These are phyloP conservation scores for Physocephala rufipes DNA, from an alignment of 2,888 invertebrate genomes.

Conservation along the genomic window DNA sequence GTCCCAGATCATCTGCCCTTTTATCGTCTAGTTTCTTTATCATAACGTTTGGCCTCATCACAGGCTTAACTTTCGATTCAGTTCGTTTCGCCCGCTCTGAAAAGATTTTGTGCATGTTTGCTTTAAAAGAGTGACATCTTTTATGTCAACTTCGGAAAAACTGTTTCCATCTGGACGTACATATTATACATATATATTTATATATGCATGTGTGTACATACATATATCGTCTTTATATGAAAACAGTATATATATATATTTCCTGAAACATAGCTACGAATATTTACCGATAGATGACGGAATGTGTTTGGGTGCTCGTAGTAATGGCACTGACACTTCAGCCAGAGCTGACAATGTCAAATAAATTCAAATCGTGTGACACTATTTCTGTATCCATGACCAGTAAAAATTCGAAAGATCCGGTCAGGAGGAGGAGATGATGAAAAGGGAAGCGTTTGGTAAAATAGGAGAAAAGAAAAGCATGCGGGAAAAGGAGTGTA, in stretches of 20 bases:
- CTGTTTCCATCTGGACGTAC: neutral
- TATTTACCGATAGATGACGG: neutral
- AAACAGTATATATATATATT: neutral
- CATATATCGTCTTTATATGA: too few species aligned
- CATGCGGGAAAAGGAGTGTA: neutral
- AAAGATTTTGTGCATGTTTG: constrained; percentile 26
- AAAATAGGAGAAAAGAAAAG: neutral
- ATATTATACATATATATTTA: neutral
- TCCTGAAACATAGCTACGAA: neutral
- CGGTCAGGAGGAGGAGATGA: neutral
- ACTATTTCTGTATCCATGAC: constrained; percentile 20
- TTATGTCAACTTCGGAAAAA: constrained; percentile 32
- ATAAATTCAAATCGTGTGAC: constrained; percentile 39
- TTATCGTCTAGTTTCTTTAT: too few species aligned
- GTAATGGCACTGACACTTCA: constrained; percentile 36
- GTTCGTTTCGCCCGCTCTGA: neutral
- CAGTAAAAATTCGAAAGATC: too few species aligned
- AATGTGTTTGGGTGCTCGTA: constrained; percentile 15
- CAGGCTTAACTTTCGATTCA: too few species aligned
- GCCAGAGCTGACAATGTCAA: constrained; percentile 39
- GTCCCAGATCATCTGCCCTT: too few species aligned
- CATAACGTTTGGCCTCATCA: too few species aligned
- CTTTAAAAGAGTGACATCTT: constrained; percentile 34
- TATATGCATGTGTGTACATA: neutral
- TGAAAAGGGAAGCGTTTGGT: neutral